Conservation (phyloP, 2,888 invertebrate genomes). For the Chromoteleia sp. region DNA sequence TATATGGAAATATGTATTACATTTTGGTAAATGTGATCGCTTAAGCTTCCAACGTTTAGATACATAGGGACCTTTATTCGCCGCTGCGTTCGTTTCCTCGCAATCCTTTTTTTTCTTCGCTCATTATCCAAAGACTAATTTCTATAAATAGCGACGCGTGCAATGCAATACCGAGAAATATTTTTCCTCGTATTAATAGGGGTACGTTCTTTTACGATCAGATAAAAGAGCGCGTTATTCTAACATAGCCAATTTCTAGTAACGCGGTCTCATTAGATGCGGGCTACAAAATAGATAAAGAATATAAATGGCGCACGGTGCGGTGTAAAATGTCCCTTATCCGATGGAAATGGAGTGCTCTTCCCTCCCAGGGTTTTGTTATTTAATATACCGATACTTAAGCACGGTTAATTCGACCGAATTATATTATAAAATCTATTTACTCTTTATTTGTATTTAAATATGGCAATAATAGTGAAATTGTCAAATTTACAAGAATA, state of each 20-base stretch:
- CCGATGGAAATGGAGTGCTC: conserved; percentile 56
- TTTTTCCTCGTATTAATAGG: conserved; percentile 63
- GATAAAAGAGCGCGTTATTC: conserved; percentile 65
- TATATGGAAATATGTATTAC: too few relatives aligned
- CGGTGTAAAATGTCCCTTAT: conserved; percentile 62
- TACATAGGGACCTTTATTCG: too few relatives aligned
- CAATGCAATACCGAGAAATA: conserved; percentile 50
- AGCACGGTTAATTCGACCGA: conserved; percentile 14
- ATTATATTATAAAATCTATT: conserved; percentile 9
- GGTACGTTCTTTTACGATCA: conserved; percentile 66
- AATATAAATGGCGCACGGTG: conserved; percentile 62
- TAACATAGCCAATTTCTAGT: conserved; percentile 67
- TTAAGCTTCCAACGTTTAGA: too few relatives aligned
- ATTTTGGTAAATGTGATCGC: too few relatives aligned
- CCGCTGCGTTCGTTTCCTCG: not conserved
- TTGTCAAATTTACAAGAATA: too few relatives aligned
- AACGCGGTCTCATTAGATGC: conserved; percentile 69
- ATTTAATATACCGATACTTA: conserved; percentile 44
- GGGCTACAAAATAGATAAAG: conserved; percentile 69
- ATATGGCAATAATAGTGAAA: too few relatives aligned
- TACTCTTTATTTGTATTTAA: not conserved
- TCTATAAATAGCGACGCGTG: conserved; percentile 52
- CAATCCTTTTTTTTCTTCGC: not conserved
- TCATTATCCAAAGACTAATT: conserved; percentile 39
- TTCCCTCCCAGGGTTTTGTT: conserved; percentile 21